Evolutionary conservation across 2,797 vertebrate genomes (phyloP), one percentile per base, ranked within the genome.

Genomic region (Gephyroberyx darwinii): DNA sequence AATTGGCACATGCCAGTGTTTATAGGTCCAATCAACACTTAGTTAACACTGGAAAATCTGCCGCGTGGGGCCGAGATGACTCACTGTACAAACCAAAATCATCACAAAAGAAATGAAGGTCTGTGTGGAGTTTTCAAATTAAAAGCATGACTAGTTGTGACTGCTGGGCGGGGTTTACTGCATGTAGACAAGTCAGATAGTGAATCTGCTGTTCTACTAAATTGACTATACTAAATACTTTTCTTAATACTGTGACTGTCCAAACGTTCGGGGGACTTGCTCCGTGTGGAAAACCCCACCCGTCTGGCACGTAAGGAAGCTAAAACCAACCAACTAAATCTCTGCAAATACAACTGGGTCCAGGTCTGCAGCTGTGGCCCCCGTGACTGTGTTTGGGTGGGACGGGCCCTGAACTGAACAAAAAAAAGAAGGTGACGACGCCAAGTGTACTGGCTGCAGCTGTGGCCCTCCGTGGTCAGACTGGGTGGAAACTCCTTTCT

Each of bases 351-450:
- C 74, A 68, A 69, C 64, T 69, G n/a, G 56, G 62, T 74, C 82
- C 82, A 62, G 86, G 78, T 82, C 60, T 85, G 85, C 82, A 84
- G 81, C 77, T 54, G 37, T 69, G 55, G 41, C 41, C 13, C 59
- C 60, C 26, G 26, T 26, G 70, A 66, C 71, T 47, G 48, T 73
- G 51, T 64, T 73, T 61, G 43, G 41, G 45, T 61, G 48, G 41
- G 58, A 51, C 45, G 14, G 43, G 35, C 20, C 1, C 31, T 58
- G 50, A 68, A 54, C 51, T 65, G 59, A 2, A 10, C 10, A 5
- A 30, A 13, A 53, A 22, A 50, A n/a, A 35, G 9, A 45, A 1
- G 47, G 33, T 48, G 45, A 47, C 45, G 47, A 51, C 51, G 43
- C 31, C 10, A 14, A 3, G 16, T 20, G 43, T 55, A 54, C 51